Base-by-base conservation (phyloP, 35 echinoderm and acorn worm genomes). In the Ophioderma brevispina region DNA sequence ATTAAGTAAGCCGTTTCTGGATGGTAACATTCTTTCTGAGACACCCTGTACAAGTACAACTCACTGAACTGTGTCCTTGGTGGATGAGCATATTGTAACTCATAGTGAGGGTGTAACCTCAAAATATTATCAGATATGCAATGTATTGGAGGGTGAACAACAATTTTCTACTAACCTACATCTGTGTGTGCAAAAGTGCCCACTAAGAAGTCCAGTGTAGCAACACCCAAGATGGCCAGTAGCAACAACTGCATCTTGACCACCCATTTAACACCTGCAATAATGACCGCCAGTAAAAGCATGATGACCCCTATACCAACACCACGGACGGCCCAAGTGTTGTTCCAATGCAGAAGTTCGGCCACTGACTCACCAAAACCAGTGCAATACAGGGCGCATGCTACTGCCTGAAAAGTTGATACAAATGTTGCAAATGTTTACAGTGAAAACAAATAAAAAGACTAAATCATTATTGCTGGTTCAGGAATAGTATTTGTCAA, bases 251-350 rank as follows among this genome's bases (percentile, higher is more conserved):
- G 97, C 90, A 99, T 91, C 78, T 99, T 99, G 76, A 99, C 85
- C 37, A 99, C 97, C 97, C 97, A 99, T 49, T 95, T 95, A 40
- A 99, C 97, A 4, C 97, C 97, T 13, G 97, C 97, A 34, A 99
- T 99, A 76, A 95, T 99, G 84, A 99, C 88, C 25, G 97, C 97
- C 32, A 99, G 81, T 0, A 99, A 83, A 31, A 99, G 90, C 0
- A 99, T 84, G 59, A 99, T 99, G 52, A 92, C 90, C 1, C 90
- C 87, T 42, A 99, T 99, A 13, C 97, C 97, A 0, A 99, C 93
- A 59, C 97, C 97, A 39, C 97, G 89, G 33, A 99, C 97, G 0
- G 94, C 93, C 97, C 97, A 99, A 1, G 94, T 89, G n/a, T 92
- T 93, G 0, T 92, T 85, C 97, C 97, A 99, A 35, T 90, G 55